phyloP scores from a whole-genome alignment of 2,797 vertebrate species.

The Xiphophorus birchmanni region DNA sequence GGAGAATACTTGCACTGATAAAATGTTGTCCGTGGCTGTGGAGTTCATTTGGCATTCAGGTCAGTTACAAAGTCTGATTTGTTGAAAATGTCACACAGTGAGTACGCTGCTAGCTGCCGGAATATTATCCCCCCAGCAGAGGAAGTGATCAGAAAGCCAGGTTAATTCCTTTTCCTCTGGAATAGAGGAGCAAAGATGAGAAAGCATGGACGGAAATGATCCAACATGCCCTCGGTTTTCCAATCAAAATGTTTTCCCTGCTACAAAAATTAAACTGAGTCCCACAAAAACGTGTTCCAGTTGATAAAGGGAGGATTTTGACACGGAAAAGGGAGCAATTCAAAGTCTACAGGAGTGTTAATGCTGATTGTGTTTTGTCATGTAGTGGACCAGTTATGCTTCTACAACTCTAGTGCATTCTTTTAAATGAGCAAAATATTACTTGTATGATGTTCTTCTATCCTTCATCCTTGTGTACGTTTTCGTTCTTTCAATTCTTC shows the following conservation, averaged over 20 bases:
- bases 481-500: background rate
- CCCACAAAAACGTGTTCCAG: constrained; percentile 54
- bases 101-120: constrained; percentile 35
- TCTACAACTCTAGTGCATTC: background rate
- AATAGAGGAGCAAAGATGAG: constrained; percentile 51
- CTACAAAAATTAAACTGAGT: constrained; percentile 62
- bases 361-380: constrained; percentile 44
- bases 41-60: constrained; percentile 69
- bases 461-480: background rate
- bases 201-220: constrained; percentile 59
- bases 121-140: constrained; percentile 62
- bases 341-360: constrained; percentile 55
- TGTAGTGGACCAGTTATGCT: background rate
- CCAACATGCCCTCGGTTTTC: constrained; percentile 63
- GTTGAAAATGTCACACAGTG: constrained; percentile 70
- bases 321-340: constrained; percentile 52
- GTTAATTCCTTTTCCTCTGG: constrained; percentile 55
- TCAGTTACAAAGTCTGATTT: constrained; percentile 53
- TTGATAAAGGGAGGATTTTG: constrained; percentile 30
- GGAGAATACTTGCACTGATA: constrained; percentile 41
- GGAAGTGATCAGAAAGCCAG: constrained; percentile 59
- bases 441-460: background rate
- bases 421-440: background rate
- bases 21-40: constrained; percentile 24
- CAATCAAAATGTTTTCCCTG: constrained; percentile 74